Percentiles rank a stretch among this genome's conserved stretches.
Conservation (phyloP, 2,888 invertebrate species). For the Agrochola lota region DNA sequence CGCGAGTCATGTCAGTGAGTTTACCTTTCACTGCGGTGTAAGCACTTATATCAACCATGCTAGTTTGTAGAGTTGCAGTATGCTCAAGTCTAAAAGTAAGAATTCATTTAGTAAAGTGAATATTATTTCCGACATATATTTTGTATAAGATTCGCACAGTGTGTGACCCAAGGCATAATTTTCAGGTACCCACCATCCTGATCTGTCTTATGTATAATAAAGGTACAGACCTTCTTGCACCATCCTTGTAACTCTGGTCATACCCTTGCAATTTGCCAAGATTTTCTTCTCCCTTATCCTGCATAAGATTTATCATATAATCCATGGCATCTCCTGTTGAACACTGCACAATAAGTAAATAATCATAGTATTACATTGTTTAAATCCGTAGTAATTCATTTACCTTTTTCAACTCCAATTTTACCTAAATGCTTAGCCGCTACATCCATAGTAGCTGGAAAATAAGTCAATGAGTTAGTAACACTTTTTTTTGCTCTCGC, state of each 20-base stretch:
- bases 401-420: conserved; percentile 78
- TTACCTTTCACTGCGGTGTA: conserved; percentile 76
- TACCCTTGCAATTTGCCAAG: conserved; percentile 79
- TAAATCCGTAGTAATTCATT: neutral
- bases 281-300: conserved; percentile 72
- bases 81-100: conserved; percentile 72
- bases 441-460: conserved; percentile 74
- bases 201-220: neutral
- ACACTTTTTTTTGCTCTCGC: no score
- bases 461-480: neutral
- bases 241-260: conserved; percentile 76
- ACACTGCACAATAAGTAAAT: conserved; percentile 1
- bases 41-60: conserved; percentile 75
- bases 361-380: neutral
- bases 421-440: conserved; percentile 80
- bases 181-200: neutral
- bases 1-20: conserved; percentile 70
- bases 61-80: conserved; percentile 69
- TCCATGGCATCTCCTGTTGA: conserved; percentile 77
- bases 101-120: neutral
- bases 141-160: neutral
- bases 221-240: conserved; percentile 75
- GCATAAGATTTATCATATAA: conserved; percentile 77
- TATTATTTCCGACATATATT: neutral
- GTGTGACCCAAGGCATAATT: neutral